Conservation (phyloP, 1,140 invertebrate genomes). For the Atta texana region DNA sequence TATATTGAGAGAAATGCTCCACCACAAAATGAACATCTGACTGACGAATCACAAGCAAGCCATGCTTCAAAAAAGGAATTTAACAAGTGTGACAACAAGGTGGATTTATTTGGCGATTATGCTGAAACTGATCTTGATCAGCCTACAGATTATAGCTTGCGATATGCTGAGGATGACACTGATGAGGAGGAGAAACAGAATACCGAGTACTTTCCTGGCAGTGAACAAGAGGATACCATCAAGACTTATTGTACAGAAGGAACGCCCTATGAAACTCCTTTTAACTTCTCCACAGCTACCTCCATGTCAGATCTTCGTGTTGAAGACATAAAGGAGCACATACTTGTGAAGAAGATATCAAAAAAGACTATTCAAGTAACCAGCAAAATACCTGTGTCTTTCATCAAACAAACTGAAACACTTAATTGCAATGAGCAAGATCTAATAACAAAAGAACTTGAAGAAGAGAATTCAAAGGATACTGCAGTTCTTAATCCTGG, state of each 20-base stretch:
- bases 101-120: conserved; percentile 86
- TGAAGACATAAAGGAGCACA: conserved; percentile 80
- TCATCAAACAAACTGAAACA: conserved; percentile 27
- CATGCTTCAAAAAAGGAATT: conserved; percentile 74
- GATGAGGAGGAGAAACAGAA: conserved; percentile 87
- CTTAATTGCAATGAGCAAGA: conserved; percentile 33
- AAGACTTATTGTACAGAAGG: conserved; percentile 98
- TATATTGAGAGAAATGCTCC: conserved; percentile 77
- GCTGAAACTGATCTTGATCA: conserved; percentile 96
- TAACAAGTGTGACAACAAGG: conserved; percentile 58
- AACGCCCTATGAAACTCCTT: conserved; percentile 96
- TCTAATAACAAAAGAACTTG: conserved; percentile 39
- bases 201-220: conserved; percentile 84
- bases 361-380: conserved; percentile 71
- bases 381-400: conserved; percentile 59
- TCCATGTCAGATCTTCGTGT: conserved; percentile 95
- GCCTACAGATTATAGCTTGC: conserved; percentile 95
- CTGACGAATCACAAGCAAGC: conserved; percentile 55
- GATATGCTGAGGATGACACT: conserved; percentile 94
- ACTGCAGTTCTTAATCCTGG: conserved; percentile 84
- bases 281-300: conserved; percentile 95
- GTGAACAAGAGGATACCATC: conserved; percentile 91
- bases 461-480: conserved; percentile 70
- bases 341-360: conserved; percentile 68
- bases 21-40: conserved; percentile 49